These are phyloP conservation scores for Capitulum mitella DNA, from an alignment of 2,888 invertebrate genomes.

Conservation along the genomic window DNA sequence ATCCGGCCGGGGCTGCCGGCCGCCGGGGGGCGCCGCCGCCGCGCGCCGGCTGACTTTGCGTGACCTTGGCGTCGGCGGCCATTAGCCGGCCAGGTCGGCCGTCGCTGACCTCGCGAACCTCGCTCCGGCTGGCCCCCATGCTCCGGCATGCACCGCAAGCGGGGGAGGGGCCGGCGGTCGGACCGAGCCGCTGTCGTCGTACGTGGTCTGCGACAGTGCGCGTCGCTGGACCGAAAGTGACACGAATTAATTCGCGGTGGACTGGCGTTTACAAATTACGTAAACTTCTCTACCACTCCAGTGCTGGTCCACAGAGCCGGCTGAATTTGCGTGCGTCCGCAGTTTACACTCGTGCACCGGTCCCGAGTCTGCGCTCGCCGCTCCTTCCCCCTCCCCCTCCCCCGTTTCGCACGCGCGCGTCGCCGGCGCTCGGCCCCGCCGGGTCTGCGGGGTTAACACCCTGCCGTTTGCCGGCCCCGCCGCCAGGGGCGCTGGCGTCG, in stretches of 20 bases:
- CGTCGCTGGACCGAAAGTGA: too few relatives aligned
- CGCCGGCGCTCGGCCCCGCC: background rate
- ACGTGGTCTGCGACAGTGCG: too few relatives aligned
- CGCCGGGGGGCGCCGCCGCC: background rate
- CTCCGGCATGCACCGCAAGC: background rate
- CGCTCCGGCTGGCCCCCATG: background rate
- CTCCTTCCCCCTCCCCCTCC: background rate
- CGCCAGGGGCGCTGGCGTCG: background rate
- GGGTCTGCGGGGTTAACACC: background rate
- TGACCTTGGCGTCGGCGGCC: constrained; percentile 3
- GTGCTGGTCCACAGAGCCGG: too few relatives aligned
- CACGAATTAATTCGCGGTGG: background rate
- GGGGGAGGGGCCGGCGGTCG: background rate
- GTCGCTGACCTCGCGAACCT: background rate
- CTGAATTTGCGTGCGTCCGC: too few relatives aligned
- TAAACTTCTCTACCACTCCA: too few relatives aligned
- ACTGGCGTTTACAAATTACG: too few relatives aligned
- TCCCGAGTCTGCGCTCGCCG: too few relatives aligned
- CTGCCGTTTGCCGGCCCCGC: background rate
- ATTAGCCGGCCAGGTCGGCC: background rate
- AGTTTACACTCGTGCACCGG: too few relatives aligned
- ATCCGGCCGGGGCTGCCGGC: background rate
- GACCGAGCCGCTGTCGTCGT: too few relatives aligned
- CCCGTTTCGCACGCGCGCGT: background rate
- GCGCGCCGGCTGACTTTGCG: background rate